Percentiles rank a stretch among this genome's conserved stretches.
These are phyloP conservation scores for Saccostrea echinata DNA, from an alignment of 1,140 invertebrate genomes.

Conservation along the genomic window DNA sequence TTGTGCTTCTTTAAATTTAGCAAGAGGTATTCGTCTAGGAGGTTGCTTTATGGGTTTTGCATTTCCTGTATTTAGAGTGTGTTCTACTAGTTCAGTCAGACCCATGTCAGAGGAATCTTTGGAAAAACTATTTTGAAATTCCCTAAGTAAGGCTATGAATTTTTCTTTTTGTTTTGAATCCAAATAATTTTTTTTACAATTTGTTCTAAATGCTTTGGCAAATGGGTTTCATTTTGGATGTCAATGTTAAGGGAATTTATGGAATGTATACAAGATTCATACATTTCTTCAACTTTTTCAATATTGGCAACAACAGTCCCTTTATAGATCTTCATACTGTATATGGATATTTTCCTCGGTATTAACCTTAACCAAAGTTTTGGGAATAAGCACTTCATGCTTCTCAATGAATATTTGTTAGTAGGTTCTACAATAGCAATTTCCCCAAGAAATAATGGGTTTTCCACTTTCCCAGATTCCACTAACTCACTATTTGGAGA, in stretches of 20 bases:
- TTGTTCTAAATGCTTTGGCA: constrained; percentile 36
- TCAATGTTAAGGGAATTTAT: background rate
- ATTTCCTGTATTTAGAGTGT: constrained; percentile 57
- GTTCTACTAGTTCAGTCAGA: constrained; percentile 46
- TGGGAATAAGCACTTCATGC: constrained; percentile 14
- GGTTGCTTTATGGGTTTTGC: constrained; percentile 50
- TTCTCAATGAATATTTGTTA: constrained; percentile 6
- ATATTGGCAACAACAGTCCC: constrained; percentile 15
- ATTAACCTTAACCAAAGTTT: constrained; percentile 11
- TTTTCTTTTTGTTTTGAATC: constrained; percentile 14
- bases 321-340: background rate
- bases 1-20: constrained; percentile 47
- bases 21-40: constrained; percentile 49
- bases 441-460: constrained; percentile 1
- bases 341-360: background rate
- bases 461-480: constrained; percentile 32
- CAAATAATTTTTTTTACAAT: constrained; percentile 40
- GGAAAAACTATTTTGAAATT: constrained; percentile 50
- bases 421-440: constrained; percentile 16
- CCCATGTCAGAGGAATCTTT: constrained; percentile 51
- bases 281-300: background rate
- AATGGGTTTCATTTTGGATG: background rate
- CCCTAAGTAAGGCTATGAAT: constrained; percentile 36
- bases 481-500: constrained; percentile 35
- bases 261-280: background rate